phyloP scores from a whole-genome alignment of 1,140 invertebrate species.

The Grapholita molesta region DNA sequence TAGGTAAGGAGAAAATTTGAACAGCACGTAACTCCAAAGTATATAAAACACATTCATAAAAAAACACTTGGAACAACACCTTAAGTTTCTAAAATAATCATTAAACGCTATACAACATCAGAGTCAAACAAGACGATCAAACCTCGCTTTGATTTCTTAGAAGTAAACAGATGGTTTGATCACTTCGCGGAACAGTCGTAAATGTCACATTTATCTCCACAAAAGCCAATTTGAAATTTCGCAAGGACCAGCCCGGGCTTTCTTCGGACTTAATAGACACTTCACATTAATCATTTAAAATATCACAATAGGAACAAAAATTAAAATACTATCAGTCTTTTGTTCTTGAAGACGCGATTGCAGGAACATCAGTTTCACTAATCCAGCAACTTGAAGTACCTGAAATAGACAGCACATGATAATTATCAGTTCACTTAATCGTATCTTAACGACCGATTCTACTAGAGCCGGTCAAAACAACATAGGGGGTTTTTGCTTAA shows the following conservation, averaged over 20 bases:
- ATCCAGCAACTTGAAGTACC: conserved; percentile 31
- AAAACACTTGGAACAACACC: too few relatives aligned
- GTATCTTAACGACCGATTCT: background rate
- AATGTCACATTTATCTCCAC: background rate
- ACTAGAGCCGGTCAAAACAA: too few relatives aligned
- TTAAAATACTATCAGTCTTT: conserved; percentile 71
- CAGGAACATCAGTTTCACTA: conserved; percentile 38
- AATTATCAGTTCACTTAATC: background rate
- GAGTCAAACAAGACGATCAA: conserved; percentile 5
- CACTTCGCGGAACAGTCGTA: background rate
- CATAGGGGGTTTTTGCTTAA: too few relatives aligned
- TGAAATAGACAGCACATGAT: conserved; percentile 37
- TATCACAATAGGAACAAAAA: conserved; percentile 29
- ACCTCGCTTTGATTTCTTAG: conserved; percentile 5
- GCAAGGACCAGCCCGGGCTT: background rate
- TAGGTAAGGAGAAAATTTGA: background rate
- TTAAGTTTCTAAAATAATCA: background rate
- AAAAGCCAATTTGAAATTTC: background rate
- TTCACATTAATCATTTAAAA: background rate
- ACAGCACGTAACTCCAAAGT: background rate
- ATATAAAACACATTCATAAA: background rate
- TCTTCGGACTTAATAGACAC: background rate
- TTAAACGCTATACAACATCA: background rate
- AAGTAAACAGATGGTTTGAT: conserved; percentile 9
- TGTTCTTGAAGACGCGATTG: conserved; percentile 35